These are phyloP conservation scores for Podarcis raffonei DNA, from an alignment of 2,113 vertebrate species.

Conservation along the genomic window DNA sequence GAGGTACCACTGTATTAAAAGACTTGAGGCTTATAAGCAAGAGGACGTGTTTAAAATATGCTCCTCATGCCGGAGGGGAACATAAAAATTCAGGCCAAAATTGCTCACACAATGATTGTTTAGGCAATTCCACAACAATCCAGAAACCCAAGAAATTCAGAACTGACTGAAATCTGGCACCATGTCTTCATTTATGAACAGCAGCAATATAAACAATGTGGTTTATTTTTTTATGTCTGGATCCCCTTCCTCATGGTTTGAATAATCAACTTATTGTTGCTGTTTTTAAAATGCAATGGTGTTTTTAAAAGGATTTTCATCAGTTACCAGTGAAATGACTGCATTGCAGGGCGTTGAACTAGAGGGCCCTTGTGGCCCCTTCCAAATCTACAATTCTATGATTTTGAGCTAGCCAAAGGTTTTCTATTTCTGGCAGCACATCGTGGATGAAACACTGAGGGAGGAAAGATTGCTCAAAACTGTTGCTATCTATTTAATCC, in stretches of 20 bases:
- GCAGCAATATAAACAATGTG: slow-evolving; percentile 22
- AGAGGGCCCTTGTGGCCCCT: too few species aligned
- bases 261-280: slow-evolving; percentile 44
- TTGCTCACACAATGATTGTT: neutral
- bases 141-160: slow-evolving; percentile 7
- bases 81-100: neutral
- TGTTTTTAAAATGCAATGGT: neutral
- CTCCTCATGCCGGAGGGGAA: neutral
- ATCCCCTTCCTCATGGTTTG: slow-evolving; percentile 45
- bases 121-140: slow-evolving; percentile 39
- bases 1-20: neutral
- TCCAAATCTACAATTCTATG: too few species aligned
- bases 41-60: neutral
- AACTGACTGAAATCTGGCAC: slow-evolving; percentile 21
- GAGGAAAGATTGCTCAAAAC: neutral
- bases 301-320: slow-evolving; percentile 32
- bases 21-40: neutral
- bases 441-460: neutral
- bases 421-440: neutral
- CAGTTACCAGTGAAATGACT: slow-evolving; percentile 30
- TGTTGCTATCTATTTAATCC: neutral
- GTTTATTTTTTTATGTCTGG: slow-evolving; percentile 14
- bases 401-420: slow-evolving; percentile 8
- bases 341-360: too few species aligned
- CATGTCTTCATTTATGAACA: neutral